A percentile compares a stretch with the other conserved stretches of the same genome.
Evolutionary conservation across 2,797 vertebrate species (phyloP).

Genomic region (Gymnoscopelus braueri): DNA sequence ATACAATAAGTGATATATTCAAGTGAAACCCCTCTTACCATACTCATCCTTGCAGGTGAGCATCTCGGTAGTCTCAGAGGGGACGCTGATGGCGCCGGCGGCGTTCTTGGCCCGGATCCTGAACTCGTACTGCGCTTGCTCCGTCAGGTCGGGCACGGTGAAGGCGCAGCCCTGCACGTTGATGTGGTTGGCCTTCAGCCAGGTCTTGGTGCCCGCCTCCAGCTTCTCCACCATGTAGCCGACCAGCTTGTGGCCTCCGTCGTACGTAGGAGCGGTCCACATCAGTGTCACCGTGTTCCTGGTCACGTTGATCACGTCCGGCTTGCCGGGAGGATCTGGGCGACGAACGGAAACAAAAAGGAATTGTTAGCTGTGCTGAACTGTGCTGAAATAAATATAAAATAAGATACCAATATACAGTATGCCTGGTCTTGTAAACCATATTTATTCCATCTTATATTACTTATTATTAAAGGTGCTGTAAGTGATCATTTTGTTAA

Average conservation of each 20-base stretch:
- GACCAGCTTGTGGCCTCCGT: slow-evolving; percentile 94
- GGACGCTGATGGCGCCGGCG: slow-evolving; percentile 92
- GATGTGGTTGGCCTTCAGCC: slow-evolving; percentile 96
- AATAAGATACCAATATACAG: no score
- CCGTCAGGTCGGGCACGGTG: slow-evolving; percentile 92
- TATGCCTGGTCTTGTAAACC: no score
- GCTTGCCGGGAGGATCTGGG: slow-evolving; percentile 97
- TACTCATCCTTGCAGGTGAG: slow-evolving; percentile 97
- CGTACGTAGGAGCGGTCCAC: slow-evolving; percentile 97
- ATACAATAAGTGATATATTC: no score
- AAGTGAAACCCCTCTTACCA: slow-evolving; percentile 77
- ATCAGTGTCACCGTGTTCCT: slow-evolving; percentile 93
- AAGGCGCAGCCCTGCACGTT: slow-evolving; percentile 95
- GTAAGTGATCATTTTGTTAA: no score
- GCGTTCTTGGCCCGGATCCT: slow-evolving; percentile 96
- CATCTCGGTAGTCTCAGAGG: slow-evolving; percentile 92
- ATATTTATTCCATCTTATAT: no score
- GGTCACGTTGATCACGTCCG: slow-evolving; percentile 95
- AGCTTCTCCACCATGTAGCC: slow-evolving; percentile 97
- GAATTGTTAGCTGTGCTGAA: neutral
- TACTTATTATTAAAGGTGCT: no score
- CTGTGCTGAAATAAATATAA: neutral
- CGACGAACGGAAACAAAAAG: slow-evolving; percentile 22
- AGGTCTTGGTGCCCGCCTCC: slow-evolving; percentile 89
- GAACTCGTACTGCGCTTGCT: slow-evolving; percentile 94